phyloP scores from a whole-genome alignment of 92 coral and sea anemone species.

The Phenganax stokvisi region DNA sequence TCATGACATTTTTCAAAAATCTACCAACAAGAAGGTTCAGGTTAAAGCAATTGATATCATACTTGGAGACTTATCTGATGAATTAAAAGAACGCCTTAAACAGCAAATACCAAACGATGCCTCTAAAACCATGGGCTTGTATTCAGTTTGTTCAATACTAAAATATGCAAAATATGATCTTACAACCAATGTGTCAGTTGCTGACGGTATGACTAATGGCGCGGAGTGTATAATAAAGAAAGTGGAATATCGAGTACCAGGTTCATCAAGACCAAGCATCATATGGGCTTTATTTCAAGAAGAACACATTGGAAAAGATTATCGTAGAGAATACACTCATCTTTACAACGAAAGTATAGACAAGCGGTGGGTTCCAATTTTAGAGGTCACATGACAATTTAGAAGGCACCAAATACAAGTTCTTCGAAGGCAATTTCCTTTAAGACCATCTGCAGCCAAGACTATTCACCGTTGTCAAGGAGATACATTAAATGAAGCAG shows the following conservation, averaged over 20 bases:
- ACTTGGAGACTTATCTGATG: conserved; percentile 54
- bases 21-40: conserved; percentile 45
- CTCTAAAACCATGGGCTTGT: conserved; percentile 56
- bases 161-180: conserved; percentile 50
- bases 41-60: conserved; percentile 45
- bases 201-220: conserved; percentile 56
- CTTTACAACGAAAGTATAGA: conserved; percentile 28
- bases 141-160: conserved; percentile 31
- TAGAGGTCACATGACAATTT: conserved; percentile 50
- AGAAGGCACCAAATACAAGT: conserved; percentile 32
- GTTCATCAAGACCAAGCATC: conserved; percentile 55
- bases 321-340: conserved; percentile 42
- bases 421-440: conserved; percentile 51
- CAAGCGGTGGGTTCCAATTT: conserved; percentile 41
- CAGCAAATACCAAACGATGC: conserved; percentile 55
- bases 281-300: conserved; percentile 53
- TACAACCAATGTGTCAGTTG: conserved; percentile 50
- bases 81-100: conserved; percentile 42
- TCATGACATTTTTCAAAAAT: conserved; percentile 13
- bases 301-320: conserved; percentile 24
- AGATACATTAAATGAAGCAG: conserved; percentile 48
- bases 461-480: conserved; percentile 60
- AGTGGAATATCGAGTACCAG: conserved; percentile 41
- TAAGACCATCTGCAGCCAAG: conserved; percentile 52
- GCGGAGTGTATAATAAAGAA: conserved; percentile 54